Evolutionary conservation across 2,797 vertebrate species (phyloP).

Genomic region (Rhinella marina): DNA sequence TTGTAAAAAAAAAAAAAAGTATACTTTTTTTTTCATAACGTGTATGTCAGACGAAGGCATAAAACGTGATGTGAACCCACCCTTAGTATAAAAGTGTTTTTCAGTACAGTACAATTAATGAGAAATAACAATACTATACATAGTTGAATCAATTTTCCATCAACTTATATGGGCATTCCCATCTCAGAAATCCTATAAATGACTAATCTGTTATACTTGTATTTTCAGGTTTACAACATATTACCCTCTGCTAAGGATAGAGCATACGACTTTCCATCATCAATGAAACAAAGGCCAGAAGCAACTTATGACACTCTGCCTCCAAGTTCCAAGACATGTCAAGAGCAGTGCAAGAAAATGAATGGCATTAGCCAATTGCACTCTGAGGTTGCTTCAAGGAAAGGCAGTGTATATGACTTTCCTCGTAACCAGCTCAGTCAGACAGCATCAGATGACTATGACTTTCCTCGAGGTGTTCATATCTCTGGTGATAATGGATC

Average conservation of each 20-base stretch:
- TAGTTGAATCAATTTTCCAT: not conserved
- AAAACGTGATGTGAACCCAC: too few species aligned
- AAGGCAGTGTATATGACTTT: conserved; percentile 81
- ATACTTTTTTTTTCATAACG: too few species aligned
- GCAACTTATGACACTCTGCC: conserved; percentile 91
- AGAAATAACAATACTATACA: too few species aligned
- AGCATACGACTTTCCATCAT: conserved; percentile 85
- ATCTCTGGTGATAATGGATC: conserved; percentile 70
- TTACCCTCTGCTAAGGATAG: conserved; percentile 77
- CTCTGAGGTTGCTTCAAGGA: conserved; percentile 66
- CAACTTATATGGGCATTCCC: not conserved
- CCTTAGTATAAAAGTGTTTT: too few species aligned
- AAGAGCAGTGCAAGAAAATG: conserved; percentile 72
- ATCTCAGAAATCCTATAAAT: too few species aligned
- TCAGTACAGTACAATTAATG: too few species aligned
- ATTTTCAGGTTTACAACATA: conserved; percentile 71
- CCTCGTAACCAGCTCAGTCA: conserved; percentile 73
- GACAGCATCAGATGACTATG: conserved; percentile 84
- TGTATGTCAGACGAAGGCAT: too few species aligned
- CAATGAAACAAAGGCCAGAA: conserved; percentile 80
- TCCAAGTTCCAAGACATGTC: conserved; percentile 74
- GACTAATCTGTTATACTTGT: conserved; percentile 33
- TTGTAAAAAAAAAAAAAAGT: too few species aligned
- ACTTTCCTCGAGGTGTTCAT: conserved; percentile 84
- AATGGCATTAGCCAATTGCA: conserved; percentile 75